Evolutionary conservation across 2,888 invertebrate genomes (phyloP).

Genomic region (Drosophila hamatofila): DNA sequence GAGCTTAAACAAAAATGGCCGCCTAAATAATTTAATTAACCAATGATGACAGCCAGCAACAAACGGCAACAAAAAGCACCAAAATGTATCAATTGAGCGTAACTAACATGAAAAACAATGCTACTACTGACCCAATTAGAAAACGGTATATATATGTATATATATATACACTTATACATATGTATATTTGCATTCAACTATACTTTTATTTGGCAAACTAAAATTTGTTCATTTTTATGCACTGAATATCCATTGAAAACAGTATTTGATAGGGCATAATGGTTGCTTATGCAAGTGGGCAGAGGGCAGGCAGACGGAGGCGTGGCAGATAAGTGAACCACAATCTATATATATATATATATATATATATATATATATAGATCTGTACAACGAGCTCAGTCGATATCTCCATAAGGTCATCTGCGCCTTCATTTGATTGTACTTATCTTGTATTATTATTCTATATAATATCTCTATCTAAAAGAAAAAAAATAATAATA

Average conservation of each 20-base stretch:
- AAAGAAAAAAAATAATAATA: no score
- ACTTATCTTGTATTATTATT: no score
- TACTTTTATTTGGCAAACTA: background rate
- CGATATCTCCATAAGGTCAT: no score
- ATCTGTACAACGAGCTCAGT: no score
- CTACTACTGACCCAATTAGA: conserved; percentile 55
- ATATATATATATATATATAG: no score
- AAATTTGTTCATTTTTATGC: background rate
- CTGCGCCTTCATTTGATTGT: no score
- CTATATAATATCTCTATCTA: no score
- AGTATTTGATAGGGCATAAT: background rate
- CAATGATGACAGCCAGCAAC: conserved; percentile 50
- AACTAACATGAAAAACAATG: conserved; percentile 15
- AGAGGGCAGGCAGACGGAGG: background rate
- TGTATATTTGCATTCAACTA: background rate
- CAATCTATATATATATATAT: no score
- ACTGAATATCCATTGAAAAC: background rate
- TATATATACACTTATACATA: background rate
- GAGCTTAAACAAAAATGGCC: conserved; percentile 26
- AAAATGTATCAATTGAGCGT: conserved; percentile 50
- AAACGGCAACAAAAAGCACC: conserved; percentile 7
- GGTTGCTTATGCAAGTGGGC: background rate
- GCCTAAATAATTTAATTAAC: conserved; percentile 78
- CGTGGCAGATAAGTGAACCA: no score
- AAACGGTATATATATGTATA: background rate